Base-by-base conservation (phyloP, 2,888 invertebrate genomes). In the Fragum whitleyi region DNA sequence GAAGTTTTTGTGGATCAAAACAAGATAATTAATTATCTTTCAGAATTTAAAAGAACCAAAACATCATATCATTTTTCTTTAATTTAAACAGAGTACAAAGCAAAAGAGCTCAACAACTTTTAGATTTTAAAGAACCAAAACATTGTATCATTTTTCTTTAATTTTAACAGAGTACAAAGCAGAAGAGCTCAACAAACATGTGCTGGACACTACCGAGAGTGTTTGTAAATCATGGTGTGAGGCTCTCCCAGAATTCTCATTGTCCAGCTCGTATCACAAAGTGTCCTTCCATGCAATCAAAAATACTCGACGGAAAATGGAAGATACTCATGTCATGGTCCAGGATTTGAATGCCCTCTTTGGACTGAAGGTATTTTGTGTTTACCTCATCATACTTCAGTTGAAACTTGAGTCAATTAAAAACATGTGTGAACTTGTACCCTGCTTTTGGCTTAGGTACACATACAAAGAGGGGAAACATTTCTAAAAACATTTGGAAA, bases 241-340 rank as follows among this genome's bases (percentile, higher is more conserved):
- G 11, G 69, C 86, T 32, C 83, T 90, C 5, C 92, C 92, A 5
- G 75, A 76, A 28, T 68, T 89, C 9, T 67, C 65, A 28, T 51
- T 86, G 23, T 86, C 90, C 21, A 74, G 79, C 32, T 61, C 62
- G 36, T 26, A 81, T 6, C 81, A 88, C 21, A 84, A 88, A 32
- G 79, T 95, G 53, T 96, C 96, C 83, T 95, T 96, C 42, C 96
- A 95, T 90, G 96, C 97, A 72, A 95, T 96, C 36, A 97, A 96
- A 94, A 98, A 98, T 94, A 95, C 95, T 47, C 95, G 98, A 74
- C 95, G 98, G 77, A 96, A 96, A 92, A 98, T 98, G 98, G 98
- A 99, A 94, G 98, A 99, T 94, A 95, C 97, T 67, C 97, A 97
- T 92, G 96, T 97, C 3, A 96, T 97, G 90, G 95, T 98, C 79